Evolutionary conservation across 2,888 invertebrate genomes (phyloP).

Genomic region (Petrolisthes cinctipes): DNA sequence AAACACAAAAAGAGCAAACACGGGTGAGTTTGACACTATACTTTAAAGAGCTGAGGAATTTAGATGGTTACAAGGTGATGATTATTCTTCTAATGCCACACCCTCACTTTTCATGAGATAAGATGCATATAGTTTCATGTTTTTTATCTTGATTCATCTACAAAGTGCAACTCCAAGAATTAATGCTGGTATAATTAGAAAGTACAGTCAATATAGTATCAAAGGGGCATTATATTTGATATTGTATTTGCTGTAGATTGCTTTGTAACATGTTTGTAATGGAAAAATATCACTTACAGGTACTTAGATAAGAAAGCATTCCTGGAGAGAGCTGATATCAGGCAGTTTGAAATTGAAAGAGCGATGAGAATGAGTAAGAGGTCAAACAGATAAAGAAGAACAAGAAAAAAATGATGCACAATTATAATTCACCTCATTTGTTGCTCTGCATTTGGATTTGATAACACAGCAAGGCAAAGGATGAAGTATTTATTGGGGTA

Average conservation of each 20-base stretch:
- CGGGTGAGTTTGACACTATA: slow-evolving; percentile 76
- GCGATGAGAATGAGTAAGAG: slow-evolving; percentile 75
- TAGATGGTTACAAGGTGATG: neutral
- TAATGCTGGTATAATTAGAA: neutral
- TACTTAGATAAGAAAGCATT: slow-evolving; percentile 93
- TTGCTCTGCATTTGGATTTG: no score
- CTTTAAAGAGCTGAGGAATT: neutral
- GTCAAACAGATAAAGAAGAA: slow-evolving; percentile 51
- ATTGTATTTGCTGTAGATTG: neutral
- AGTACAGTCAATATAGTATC: neutral
- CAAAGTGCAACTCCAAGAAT: no score
- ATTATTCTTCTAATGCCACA: no score
- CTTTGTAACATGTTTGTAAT: neutral
- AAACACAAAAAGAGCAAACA: slow-evolving; percentile 91
- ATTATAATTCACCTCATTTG: no score
- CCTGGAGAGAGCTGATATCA: slow-evolving; percentile 86
- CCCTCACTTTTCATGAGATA: no score
- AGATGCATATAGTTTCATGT: no score
- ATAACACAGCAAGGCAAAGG: no score
- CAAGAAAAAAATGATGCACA: neutral
- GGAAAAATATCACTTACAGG: slow-evolving; percentile 71
- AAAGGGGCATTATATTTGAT: neutral
- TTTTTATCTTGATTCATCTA: no score
- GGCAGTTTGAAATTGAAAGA: slow-evolving; percentile 93
- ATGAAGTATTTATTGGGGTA: no score